These are phyloP conservation scores for Microctenopoma steveboyesi DNA, from an alignment of 2,797 vertebrate genomes.

Conservation along the genomic window DNA sequence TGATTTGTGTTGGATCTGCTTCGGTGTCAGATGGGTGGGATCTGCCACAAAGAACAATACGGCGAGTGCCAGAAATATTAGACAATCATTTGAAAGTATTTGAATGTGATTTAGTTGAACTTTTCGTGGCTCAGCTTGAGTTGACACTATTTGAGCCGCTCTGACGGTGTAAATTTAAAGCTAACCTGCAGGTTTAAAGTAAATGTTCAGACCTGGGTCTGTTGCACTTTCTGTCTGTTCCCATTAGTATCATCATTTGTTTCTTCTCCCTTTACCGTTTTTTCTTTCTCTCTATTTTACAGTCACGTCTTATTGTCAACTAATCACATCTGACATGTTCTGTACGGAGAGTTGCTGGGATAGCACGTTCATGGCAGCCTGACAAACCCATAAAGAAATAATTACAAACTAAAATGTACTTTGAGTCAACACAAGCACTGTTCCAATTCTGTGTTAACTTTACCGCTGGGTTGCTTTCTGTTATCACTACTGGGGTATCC, in stretches of 20 bases:
- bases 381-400: background rate
- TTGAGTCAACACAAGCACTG: background rate
- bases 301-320: slow-evolving; percentile 14
- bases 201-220: slow-evolving; percentile 45
- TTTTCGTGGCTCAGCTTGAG: slow-evolving; percentile 52
- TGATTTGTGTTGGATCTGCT: slow-evolving; percentile 69
- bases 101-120: slow-evolving; percentile 66
- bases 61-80: slow-evolving; percentile 68
- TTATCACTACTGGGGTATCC: too few relatives aligned
- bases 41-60: slow-evolving; percentile 72
- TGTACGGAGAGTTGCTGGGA: slow-evolving; percentile 10
- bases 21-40: slow-evolving; percentile 73
- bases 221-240: slow-evolving; percentile 43
- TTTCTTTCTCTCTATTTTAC: slow-evolving; percentile 26
- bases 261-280: background rate
- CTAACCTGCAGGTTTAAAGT: slow-evolving; percentile 50
- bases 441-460: background rate
- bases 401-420: background rate
- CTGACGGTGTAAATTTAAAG: slow-evolving; percentile 47
- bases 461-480: background rate
- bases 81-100: slow-evolving; percentile 66
- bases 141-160: slow-evolving; percentile 55
- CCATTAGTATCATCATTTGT: slow-evolving; percentile 30
- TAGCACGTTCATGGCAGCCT: background rate
- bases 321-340: slow-evolving; percentile 34